These are phyloP conservation scores for Tanytarsus gracilentus DNA, from an alignment of 2,888 invertebrate species.

Conservation along the genomic window DNA sequence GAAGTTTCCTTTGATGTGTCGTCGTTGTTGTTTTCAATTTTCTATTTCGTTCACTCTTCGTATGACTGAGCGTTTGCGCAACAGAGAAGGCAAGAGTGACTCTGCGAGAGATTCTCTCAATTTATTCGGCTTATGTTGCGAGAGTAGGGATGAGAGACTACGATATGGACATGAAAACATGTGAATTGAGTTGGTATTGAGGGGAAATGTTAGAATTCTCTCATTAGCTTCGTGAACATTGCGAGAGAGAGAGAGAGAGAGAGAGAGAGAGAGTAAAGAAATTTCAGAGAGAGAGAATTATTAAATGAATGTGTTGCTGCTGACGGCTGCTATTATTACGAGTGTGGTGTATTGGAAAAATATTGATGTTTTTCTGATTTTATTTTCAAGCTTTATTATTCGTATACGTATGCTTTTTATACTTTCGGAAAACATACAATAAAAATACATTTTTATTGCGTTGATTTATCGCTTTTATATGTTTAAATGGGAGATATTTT, in stretches of 20 bases:
- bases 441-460: conserved; percentile 25
- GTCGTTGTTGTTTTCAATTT: background rate
- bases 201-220: background rate
- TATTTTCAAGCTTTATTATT: background rate
- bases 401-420: background rate
- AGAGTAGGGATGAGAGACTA: background rate
- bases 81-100: background rate
- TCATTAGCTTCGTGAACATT: background rate
- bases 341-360: too few relatives aligned
- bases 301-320: background rate
- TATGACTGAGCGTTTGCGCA: background rate
- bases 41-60: conserved; percentile 4
- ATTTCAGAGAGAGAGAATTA: background rate
- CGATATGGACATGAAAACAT: background rate
- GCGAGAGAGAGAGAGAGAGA: background rate
- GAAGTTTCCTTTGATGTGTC: conserved; percentile 20
- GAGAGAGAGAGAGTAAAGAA: background rate
- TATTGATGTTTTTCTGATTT: background rate
- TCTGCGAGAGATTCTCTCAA: background rate
- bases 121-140: background rate
- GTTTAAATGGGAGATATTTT: background rate
- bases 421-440: background rate
- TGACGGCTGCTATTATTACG: background rate
- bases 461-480: conserved; percentile 21
- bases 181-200: background rate